These are phyloP conservation scores for Pachliopta kotzebuea DNA, from an alignment of 2,888 invertebrate species.

Conservation along the genomic window DNA sequence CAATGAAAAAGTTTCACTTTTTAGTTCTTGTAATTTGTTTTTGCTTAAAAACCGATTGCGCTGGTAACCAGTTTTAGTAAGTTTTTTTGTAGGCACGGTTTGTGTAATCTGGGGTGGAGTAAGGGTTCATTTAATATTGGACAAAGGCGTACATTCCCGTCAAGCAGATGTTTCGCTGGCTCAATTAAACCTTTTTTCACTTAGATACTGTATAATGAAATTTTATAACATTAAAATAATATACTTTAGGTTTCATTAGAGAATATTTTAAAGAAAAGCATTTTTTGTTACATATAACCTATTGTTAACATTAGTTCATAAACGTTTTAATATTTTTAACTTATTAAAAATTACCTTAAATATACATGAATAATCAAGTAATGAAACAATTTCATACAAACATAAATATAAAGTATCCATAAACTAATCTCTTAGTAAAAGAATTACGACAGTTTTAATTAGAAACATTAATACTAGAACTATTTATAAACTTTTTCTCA, in stretches of 20 bases:
- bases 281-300: no score
- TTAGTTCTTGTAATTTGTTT: slow-evolving; percentile 23
- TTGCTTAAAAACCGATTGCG: slow-evolving; percentile 18
- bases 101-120: not conserved
- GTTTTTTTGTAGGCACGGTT: slow-evolving; percentile 18
- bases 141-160: slow-evolving; percentile 8
- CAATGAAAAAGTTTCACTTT: slow-evolving; percentile 20
- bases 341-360: no score
- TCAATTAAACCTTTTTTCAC: not conserved
- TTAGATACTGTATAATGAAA: not conserved
- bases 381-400: no score
- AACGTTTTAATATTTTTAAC: no score
- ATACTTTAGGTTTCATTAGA: not conserved
- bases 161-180: slow-evolving; percentile 11
- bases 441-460: not conserved
- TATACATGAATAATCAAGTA: no score
- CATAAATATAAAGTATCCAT: no score
- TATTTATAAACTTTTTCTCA: slow-evolving; percentile 31
- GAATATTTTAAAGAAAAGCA: not conserved
- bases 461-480: slow-evolving; percentile 1
- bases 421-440: no score
- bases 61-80: slow-evolving; percentile 15
- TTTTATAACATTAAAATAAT: not conserved
- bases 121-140: slow-evolving; percentile 6
- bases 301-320: no score